A percentile compares a stretch with the other conserved stretches of the same genome.
phyloP scores from a whole-genome alignment of 2,888 invertebrate species.

The Drepanosiphum platanoidis region DNA sequence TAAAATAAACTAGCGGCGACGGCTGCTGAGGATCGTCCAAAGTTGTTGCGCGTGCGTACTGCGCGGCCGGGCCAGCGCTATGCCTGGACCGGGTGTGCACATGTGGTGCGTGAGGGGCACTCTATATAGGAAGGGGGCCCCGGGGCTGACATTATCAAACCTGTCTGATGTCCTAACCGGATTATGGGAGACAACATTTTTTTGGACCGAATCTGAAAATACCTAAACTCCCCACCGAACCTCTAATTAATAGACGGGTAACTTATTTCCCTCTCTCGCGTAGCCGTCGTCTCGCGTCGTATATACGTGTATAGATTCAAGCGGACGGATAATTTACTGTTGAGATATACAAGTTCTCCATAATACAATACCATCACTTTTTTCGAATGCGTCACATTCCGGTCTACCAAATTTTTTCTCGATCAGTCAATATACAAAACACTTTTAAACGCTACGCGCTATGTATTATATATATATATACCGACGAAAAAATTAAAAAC shows the following conservation, averaged over 20 bases:
- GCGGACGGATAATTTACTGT: conserved; percentile 11
- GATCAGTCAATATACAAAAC: not conserved
- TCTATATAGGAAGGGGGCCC: conserved; percentile 25
- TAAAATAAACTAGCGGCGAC: conserved; percentile 41
- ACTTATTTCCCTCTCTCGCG: conserved; percentile 21
- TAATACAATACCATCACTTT: conserved; percentile 3
- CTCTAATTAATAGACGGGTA: conserved; percentile 45
- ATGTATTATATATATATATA: no score
- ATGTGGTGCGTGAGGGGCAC: conserved; percentile 1
- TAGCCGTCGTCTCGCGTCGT: not conserved
- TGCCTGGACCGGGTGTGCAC: not conserved
- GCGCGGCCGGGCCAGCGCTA: not conserved
- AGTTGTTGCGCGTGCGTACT: conserved; percentile 41
- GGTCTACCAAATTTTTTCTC: not conserved
- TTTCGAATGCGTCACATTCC: not conserved
- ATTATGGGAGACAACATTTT: conserved; percentile 58
- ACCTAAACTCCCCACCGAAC: conserved; percentile 38
- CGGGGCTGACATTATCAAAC: conserved; percentile 61
- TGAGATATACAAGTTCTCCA: conserved; percentile 9
- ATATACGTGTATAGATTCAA: conserved; percentile 3
- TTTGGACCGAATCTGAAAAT: conserved; percentile 56
- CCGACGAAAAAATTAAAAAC: not conserved
- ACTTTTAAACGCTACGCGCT: not conserved
- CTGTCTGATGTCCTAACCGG: conserved; percentile 61
- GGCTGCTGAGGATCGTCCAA: conserved; percentile 3